Evolutionary conservation across 2,113 vertebrate species (phyloP).

Genomic region (Oxygymnocypris stewartii): DNA sequence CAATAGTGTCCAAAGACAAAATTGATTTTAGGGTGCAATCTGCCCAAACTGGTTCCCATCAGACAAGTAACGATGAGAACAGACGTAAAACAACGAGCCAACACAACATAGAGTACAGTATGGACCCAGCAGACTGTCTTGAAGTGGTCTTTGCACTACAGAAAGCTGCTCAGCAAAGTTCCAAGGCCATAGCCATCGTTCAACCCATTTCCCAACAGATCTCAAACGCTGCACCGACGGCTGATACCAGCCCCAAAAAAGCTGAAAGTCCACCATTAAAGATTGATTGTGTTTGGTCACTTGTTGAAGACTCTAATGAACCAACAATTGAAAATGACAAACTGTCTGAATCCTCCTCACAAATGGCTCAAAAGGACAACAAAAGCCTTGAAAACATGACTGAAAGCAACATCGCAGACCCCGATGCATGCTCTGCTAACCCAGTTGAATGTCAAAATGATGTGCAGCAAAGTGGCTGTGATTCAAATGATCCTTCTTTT

Average conservation of each 20-base stretch:
- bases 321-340: not conserved
- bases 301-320: not conserved
- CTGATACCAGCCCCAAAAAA: not conserved
- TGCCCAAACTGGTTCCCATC: not conserved
- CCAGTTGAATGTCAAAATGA: not conserved
- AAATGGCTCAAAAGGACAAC: not conserved
- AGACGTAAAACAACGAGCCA: not conserved
- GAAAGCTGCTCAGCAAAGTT: conserved; percentile 1
- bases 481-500: not conserved
- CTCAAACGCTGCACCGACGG: not conserved
- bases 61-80: not conserved
- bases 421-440: not conserved
- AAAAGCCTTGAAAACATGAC: not conserved
- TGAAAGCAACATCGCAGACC: not conserved
- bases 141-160: conserved; percentile 18
- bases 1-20: not conserved
- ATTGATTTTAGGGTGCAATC: not conserved
- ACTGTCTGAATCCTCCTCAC: not conserved
- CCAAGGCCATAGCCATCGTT: conserved; percentile 57
- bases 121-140: conserved; percentile 11
- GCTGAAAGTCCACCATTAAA: conserved; percentile 33
- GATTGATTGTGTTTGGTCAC: conserved; percentile 35
- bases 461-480: not conserved
- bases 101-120: not conserved
- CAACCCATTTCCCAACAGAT: conserved; percentile 55